A percentile compares a stretch with the other conserved stretches of the same genome.
Evolutionary conservation across 64 coral and sea anemone species (phyloP).

Genomic region (Anthopleura sola): DNA sequence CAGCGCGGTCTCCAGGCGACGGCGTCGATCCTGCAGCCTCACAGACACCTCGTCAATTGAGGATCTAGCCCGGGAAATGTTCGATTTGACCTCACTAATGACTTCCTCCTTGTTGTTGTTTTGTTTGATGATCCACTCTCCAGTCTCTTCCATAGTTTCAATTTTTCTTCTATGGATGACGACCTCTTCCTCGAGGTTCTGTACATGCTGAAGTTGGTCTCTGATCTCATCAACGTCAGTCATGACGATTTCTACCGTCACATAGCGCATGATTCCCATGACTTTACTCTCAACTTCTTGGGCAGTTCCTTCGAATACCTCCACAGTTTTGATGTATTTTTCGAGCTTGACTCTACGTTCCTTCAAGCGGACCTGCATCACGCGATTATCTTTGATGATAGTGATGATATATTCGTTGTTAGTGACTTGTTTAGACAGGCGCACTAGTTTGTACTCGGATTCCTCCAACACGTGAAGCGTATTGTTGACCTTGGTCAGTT

Average conservation of each 20-base stretch:
- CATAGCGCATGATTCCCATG: constrained; percentile 82
- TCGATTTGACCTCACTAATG: constrained; percentile 79
- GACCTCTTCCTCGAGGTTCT: constrained; percentile 94
- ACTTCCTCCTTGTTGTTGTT: constrained; percentile 75
- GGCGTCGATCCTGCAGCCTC: constrained; percentile 68
- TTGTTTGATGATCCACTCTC: constrained; percentile 89
- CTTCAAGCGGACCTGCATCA: constrained; percentile 93
- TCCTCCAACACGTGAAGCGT: constrained; percentile 74
- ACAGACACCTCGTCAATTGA: constrained; percentile 85
- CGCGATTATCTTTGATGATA: constrained; percentile 84
- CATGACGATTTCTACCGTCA: constrained; percentile 80
- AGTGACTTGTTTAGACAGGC: constrained; percentile 79
- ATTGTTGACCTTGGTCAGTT: constrained; percentile 81
- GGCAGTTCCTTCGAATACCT: constrained; percentile 78
- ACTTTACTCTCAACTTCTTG: constrained; percentile 80
- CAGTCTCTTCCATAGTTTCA: constrained; percentile 90
- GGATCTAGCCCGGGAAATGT: constrained; percentile 62
- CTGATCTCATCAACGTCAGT: constrained; percentile 85
- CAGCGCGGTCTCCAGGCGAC: constrained; percentile 84
- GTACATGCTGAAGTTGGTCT: constrained; percentile 86
- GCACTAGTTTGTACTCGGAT: constrained; percentile 78
- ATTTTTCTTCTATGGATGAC: constrained; percentile 91
- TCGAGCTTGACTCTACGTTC: constrained; percentile 91
- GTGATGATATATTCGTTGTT: constrained; percentile 97
- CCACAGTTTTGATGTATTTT: constrained; percentile 88